Base-by-base conservation (phyloP, 2,797 vertebrate species). In the Spinibarbus caldwelli region DNA sequence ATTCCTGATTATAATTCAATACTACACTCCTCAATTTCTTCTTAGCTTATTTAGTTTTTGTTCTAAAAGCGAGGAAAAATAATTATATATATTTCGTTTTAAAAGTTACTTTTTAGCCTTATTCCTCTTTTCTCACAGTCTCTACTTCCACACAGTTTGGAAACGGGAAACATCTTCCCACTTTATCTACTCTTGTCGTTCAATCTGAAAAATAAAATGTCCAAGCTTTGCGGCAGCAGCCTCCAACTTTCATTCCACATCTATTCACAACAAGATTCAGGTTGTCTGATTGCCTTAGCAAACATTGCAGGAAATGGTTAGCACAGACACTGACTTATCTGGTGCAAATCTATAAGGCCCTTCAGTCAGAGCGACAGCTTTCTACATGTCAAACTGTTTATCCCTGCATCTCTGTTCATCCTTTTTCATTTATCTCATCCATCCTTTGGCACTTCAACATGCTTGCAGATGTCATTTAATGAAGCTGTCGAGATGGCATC, bases 341-440 rank as follows among this genome's bases (percentile, higher is more conserved):
- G 38, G n/a, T 47, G 2, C 5, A 11, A 83, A 68, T 49, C 54
- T 19, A 23, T 84, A 64, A 43, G 83, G 36, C 26, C 26, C 38
- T 68, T 73, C 68, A 80, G 31, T 76, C 77, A 66, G 12, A 10
- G 6, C 34, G 62, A 43, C 59, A 76, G 47, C 82, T 68, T 10
- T 66, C 78, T n/a, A 59, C 59, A 62, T 8, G 19, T 86, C 85
- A 66, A 57, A 54, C 70, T 38, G 31, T 81, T 68, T 36, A 80
- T 80, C 47, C n/a, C 36, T 26, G 6, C 23, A 5, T 43, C 26
- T 29, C 43, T 34, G n/a, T 78, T 57, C 36, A 31, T 59, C 8
- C 49, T 59, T 15, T 77, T 57, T 41, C 5, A 15, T 83, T 86
- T 34, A 45, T 64, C 77, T 71, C 73, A 26, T 26, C 45, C 52